Evolutionary conservation across 1,140 invertebrate species (phyloP).

Genomic region (Portunus trituberculatus): DNA sequence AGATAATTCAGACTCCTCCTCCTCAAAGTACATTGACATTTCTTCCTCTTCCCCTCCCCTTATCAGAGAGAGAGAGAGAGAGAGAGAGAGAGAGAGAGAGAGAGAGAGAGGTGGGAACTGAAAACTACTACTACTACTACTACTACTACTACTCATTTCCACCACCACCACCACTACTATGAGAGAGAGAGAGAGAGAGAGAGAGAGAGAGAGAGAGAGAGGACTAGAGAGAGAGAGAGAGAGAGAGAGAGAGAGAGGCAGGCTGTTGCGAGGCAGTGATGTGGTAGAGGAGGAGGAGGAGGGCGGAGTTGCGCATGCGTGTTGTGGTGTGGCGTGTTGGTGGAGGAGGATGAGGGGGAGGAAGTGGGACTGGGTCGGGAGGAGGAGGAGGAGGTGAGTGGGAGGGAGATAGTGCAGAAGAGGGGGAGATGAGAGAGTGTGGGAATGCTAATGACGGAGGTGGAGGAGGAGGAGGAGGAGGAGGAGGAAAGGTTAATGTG

Average conservation of each 20-base stretch:
- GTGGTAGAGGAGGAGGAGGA: not conserved
- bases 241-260: not conserved
- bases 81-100: no score
- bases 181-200: no score
- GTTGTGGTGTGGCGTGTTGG: no score
- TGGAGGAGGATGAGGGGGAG: not conserved
- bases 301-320: not conserved
- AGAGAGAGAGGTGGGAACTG: no score
- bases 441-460: no score
- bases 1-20: not conserved
- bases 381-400: not conserved
- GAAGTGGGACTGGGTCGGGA: not conserved
- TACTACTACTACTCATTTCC: no score
- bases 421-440: not conserved
- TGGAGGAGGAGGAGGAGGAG: not conserved
- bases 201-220: no score
- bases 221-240: no score
- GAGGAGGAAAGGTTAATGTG: not conserved
- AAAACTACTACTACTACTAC: no score
- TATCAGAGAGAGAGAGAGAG: no score
- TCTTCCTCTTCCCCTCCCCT: no score
- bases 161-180: no score
- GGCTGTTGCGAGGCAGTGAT: not conserved
- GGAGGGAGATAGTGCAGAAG: not conserved
- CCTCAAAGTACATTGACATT: not conserved